Evolutionary conservation across 2,113 vertebrate species (phyloP), one percentile per base, ranked within the genome.

Genomic region (Siniperca chuatsi): DNA sequence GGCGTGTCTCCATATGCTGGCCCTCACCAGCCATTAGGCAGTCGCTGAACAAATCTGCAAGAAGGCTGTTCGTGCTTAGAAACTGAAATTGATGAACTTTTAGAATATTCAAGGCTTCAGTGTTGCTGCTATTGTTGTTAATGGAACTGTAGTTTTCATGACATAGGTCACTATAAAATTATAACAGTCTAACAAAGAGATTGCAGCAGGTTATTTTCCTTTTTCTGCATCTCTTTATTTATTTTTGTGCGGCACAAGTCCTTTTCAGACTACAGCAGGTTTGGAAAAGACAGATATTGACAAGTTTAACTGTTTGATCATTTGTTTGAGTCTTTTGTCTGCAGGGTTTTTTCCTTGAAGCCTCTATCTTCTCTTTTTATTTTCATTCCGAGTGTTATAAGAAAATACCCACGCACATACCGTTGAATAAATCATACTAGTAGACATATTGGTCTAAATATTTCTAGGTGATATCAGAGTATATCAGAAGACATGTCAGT

Each of bases 1-100:
- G 85, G 89, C n/a, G 65, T 90, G 83, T 78, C 75, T 84, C 82
- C 84, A 81, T 92, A 86, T 91, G 90, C 64, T 73, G 75, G 88
- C 70, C 75, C 78, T 91, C 90, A 88, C 12, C 76, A 90, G 79
- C 81, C 76, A 89, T 92, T 78, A 90, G 70, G 29, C 60, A 61
- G 58, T 46, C 10, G 8, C 75, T 73, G 18, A 85, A 33, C 57
- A 57, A 75, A 82, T 87, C 75, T 80, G 33, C 78, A 48, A 64
- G 35, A 81, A 40, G 16, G 4, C n/a, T 73, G 48, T 15, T 72
- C 8, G 16, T 57, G 74, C 35, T 52, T 4, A 62, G 46, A 74
- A 80, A 76, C 29, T 60, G 29, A 18, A 54, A 4, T 9, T 58
- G 57, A 13, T n/a, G 15, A 70, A 60, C 25, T 54, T 66, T 50